Base-by-base conservation (phyloP, 2,888 invertebrate genomes). In the Euzophera pinguis region DNA sequence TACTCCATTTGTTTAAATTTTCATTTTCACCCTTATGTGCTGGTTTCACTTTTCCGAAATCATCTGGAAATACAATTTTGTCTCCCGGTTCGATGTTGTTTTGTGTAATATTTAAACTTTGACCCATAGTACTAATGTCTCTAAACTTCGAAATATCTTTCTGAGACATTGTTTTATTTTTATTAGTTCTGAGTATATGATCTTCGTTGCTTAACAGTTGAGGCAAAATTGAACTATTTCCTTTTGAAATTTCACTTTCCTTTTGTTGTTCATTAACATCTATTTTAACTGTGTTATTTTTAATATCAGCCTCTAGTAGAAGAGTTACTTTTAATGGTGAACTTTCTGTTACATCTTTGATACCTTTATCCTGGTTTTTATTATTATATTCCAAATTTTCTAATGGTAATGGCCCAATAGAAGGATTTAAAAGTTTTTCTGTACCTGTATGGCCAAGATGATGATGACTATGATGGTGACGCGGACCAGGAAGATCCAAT, bases 1-100 rank as follows among this genome's bases (percentile, higher is more conserved):
- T 22, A 22, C 22, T 29, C 6, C 32, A n/a, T 10, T 32, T 48
- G 9, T 49, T 27, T 13, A 27, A 14, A 14, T 27, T 39, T 8
- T n/a, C 29, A 29, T n/a, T 50, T 14, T 38, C 13, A 10, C 10
- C 14, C 14, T 14, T 45, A 13, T 32, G n/a, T 50, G 14, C 14
- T 14, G 39, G n/a, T 41, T 50, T 39, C 0, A 32, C 6, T 22
- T 16, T 41, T 38, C 41, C 17, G 49, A n/a, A 17, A 29, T 37
- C 0, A 54, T 49, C 57, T 48, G 57, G 16, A 53, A 54, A 50
- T 35, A 52, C 13, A 27, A 12, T 47, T 37, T 16, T 32, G 14
- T 45, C 45, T n/a, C 16, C 16, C 5, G 9, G 4, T 16, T 45
- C 14, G 5, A 10, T 32, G 9, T 16, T 32, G 9, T 1, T 10